Conservation (phyloP, 2,888 invertebrate genomes). For the Chouioia cunea region DNA sequence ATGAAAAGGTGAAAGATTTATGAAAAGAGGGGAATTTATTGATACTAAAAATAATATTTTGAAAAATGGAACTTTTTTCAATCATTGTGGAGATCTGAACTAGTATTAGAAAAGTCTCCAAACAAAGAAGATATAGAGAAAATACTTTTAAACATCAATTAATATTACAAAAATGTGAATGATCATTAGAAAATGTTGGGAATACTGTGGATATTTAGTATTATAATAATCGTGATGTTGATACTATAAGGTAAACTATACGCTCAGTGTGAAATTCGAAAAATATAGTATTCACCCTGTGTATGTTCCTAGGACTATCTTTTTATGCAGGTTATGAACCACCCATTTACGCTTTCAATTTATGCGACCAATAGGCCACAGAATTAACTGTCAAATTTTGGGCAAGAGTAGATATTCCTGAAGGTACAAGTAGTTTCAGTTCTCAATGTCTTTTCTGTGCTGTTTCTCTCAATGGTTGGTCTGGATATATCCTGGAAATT, state of each 20-base stretch:
- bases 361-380: constrained; percentile 99
- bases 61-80: constrained; percentile 97
- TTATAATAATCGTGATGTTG: constrained; percentile 87
- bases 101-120: constrained; percentile 94
- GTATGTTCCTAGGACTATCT: constrained; percentile 97
- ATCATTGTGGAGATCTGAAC: constrained; percentile 96
- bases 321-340: constrained; percentile 95
- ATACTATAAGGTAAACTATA: constrained; percentile 65
- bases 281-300: constrained; percentile 81
- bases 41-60: constrained; percentile 90
- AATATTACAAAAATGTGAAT: constrained; percentile 85
- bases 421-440: constrained; percentile 98
- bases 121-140: constrained; percentile 92
- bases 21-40: constrained; percentile 85
- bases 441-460: constrained; percentile 99
- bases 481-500: constrained; percentile 9
- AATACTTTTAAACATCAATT: constrained; percentile 80
- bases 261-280: constrained; percentile 96
- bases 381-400: constrained; percentile 98
- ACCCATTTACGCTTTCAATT: constrained; percentile 96
- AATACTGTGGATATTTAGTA: constrained; percentile 99
- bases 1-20: constrained; percentile 94
- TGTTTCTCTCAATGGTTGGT: constrained; percentile 77
- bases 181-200: constrained; percentile 97
- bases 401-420: constrained; percentile 96